Percentiles rank a stretch among this genome's conserved stretches.
phyloP scores from a whole-genome alignment of 1,140 invertebrate species.

The Orussus abietinus region DNA sequence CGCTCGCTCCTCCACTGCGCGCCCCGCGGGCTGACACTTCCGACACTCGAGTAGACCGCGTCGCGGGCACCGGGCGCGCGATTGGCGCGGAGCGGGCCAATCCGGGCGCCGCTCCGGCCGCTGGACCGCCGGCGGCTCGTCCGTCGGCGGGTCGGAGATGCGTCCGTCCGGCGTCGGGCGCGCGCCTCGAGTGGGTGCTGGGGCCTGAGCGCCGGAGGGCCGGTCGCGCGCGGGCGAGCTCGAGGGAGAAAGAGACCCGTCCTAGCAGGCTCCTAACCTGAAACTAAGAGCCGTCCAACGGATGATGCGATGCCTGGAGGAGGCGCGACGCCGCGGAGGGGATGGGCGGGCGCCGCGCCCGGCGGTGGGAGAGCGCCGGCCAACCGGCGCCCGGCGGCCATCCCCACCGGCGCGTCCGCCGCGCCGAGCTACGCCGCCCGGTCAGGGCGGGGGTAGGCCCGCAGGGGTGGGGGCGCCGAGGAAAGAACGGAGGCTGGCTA shows the following conservation, averaged over 20 bases:
- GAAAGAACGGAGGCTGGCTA: slow-evolving; percentile 51
- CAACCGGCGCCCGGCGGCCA: slow-evolving; percentile 18
- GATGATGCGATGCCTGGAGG: slow-evolving; percentile 52
- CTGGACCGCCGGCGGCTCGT: too few relatives aligned
- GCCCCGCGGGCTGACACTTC: too few relatives aligned
- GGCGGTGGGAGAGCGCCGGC: slow-evolving; percentile 39
- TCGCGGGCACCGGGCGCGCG: too few relatives aligned
- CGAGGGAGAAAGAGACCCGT: slow-evolving; percentile 50
- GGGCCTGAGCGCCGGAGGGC: slow-evolving; percentile 15
- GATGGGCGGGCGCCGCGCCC: slow-evolving; percentile 26
- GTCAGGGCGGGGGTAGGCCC: slow-evolving; percentile 15
- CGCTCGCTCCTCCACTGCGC: too few relatives aligned
- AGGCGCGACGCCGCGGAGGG: slow-evolving; percentile 41
- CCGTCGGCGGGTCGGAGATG: too few relatives aligned
- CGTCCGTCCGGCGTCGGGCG: too few relatives aligned
- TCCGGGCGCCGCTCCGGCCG: too few relatives aligned
- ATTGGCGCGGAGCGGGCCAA: too few relatives aligned
- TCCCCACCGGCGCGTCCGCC: slow-evolving; percentile 23
- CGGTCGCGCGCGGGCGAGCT: slow-evolving; percentile 17
- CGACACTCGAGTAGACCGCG: too few relatives aligned
- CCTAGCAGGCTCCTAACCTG: slow-evolving; percentile 56
- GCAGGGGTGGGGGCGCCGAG: slow-evolving; percentile 23
- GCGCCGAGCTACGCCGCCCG: slow-evolving; percentile 22
- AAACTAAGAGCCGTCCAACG: slow-evolving; percentile 55
- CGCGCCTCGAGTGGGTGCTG: too few relatives aligned